Conservation (phyloP, 2,113 vertebrate species). For the Rhizomys pruinosus region DNA sequence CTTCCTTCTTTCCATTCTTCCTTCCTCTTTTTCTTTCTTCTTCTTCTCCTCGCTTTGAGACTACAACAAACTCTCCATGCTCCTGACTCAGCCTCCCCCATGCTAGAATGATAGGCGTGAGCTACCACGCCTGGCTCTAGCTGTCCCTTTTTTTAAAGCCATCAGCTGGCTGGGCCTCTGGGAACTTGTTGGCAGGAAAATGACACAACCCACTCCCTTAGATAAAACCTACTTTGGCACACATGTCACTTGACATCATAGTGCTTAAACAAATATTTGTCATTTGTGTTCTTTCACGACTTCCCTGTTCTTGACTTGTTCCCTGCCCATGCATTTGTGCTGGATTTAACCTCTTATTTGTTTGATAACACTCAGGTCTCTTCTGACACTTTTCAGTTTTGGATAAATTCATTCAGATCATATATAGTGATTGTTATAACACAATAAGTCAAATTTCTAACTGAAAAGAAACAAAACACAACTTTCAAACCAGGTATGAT, state of each 20-base stretch:
- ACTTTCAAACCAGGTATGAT: neutral
- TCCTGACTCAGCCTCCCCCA: neutral
- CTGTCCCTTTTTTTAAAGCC: neutral
- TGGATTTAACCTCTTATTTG: neutral
- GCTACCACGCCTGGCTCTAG: neutral
- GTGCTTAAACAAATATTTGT: slow-evolving; percentile 71
- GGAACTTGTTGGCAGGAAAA: neutral
- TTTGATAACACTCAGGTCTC: neutral
- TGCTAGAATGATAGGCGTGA: neutral
- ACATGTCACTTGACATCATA: neutral
- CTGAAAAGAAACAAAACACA: neutral
- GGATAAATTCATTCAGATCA: neutral
- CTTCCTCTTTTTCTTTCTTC: neutral
- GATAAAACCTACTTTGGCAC: neutral
- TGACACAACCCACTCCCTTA: neutral
- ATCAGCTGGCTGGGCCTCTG: neutral
- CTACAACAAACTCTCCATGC: neutral
- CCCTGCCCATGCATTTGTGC: slow-evolving; percentile 26
- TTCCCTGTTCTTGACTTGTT: slow-evolving; percentile 67
- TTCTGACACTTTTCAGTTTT: neutral
- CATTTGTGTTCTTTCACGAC: slow-evolving; percentile 60
- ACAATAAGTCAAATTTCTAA: neutral
- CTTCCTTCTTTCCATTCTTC: too few species aligned
- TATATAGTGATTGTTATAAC: neutral
- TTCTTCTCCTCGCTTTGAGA: neutral